Conservation (phyloP, 2,113 vertebrate species). For the Nicator chloris region DNA sequence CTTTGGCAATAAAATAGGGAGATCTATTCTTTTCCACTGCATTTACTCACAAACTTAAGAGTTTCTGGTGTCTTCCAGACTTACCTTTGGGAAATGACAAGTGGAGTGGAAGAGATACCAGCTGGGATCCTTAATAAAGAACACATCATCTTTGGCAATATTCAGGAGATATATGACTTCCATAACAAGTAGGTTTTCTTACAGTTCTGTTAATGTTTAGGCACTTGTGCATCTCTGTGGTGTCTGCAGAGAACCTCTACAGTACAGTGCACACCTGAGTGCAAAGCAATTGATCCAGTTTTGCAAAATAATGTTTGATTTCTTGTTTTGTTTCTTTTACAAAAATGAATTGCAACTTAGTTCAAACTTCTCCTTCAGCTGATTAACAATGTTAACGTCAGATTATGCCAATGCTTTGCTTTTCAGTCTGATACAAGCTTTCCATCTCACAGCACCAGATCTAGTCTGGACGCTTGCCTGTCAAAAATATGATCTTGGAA, state of each 20-base stretch:
- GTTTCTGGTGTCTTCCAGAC: slow-evolving; percentile 78
- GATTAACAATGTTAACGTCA: not conserved
- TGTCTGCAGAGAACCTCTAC: not conserved
- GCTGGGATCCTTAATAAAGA: slow-evolving; percentile 93
- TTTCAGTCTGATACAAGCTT: not conserved
- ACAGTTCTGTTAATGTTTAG: not conserved
- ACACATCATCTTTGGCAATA: slow-evolving; percentile 95
- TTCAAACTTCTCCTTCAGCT: not conserved
- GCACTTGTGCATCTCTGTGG: not conserved
- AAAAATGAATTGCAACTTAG: not conserved
- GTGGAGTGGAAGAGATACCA: slow-evolving; percentile 92
- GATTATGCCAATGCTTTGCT: not conserved
- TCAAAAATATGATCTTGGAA: not conserved
- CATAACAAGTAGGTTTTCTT: slow-evolving; percentile 90
- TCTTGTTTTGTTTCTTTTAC: not conserved
- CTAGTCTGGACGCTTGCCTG: not conserved
- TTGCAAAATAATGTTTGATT: not conserved
- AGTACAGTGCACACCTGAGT: not conserved
- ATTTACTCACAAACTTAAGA: slow-evolving; percentile 18
- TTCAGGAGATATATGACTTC: slow-evolving; percentile 97
- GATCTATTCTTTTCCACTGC: not conserved
- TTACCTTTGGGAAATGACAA: slow-evolving; percentile 98
- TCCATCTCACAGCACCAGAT: not conserved
- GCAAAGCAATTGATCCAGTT: not conserved
- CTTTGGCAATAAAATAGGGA: not conserved